phyloP scores from a whole-genome alignment of 2,113 vertebrate species.

The Lynx canadensis region DNA sequence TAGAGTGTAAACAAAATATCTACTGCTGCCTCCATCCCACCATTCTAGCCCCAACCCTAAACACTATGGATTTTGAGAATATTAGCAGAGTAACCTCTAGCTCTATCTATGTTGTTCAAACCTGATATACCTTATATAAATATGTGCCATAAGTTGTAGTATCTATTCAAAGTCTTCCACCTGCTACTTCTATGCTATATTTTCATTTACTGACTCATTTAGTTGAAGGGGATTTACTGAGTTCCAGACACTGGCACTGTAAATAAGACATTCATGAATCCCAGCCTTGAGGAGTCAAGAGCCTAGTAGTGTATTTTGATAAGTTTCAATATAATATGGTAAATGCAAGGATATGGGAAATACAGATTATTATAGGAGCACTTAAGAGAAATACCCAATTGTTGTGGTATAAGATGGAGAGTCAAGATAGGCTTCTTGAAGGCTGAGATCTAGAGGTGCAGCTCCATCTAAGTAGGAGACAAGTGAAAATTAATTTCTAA shows the following conservation, averaged over 20 bases:
- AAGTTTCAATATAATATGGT: neutral
- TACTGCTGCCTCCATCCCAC: neutral
- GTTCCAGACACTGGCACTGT: neutral
- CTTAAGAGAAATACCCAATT: neutral
- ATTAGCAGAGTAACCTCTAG: neutral
- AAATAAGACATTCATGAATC: neutral
- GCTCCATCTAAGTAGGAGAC: neutral
- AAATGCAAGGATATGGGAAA: neutral
- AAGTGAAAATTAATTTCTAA: neutral
- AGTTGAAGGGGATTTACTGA: neutral
- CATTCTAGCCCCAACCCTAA: neutral
- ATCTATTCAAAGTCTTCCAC: neutral
- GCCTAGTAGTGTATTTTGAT: neutral
- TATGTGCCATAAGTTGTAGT: neutral
- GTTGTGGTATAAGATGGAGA: neutral
- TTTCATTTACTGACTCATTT: neutral
- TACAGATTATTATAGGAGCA: neutral
- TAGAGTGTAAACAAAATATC: neutral
- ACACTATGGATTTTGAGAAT: neutral
- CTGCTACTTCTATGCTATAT: neutral
- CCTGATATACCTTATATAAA: neutral
- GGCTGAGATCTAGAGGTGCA: neutral
- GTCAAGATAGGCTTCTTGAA: neutral
- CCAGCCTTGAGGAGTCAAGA: neutral
- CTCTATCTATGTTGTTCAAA: neutral